phyloP scores from a whole-genome alignment of 2,888 invertebrate species.

The Hyalella azteca region DNA sequence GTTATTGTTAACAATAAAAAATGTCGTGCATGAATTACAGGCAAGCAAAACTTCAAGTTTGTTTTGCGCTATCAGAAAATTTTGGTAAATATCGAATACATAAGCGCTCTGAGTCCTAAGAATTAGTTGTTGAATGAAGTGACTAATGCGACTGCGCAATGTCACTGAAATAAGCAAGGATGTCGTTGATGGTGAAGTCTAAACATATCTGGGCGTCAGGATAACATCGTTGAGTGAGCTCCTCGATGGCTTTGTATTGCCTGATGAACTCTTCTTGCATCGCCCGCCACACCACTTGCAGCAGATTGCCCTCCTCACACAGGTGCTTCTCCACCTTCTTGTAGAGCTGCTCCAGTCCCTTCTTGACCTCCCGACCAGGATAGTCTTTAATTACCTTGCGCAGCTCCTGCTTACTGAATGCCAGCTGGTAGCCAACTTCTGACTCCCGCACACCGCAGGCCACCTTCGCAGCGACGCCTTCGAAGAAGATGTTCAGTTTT shows the following conservation, averaged over 20 bases:
- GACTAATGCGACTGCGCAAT: constrained; percentile 91
- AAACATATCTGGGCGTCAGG: constrained; percentile 91
- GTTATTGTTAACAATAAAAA: too few relatives aligned
- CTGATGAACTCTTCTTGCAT: constrained; percentile 99
- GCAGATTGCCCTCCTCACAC: constrained; percentile 89
- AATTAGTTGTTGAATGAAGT: too few relatives aligned
- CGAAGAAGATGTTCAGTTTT: constrained; percentile 92
- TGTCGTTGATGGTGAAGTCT: constrained; percentile 94
- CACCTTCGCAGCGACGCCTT: constrained; percentile 92
- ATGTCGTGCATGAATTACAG: too few relatives aligned
- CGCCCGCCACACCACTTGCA: constrained; percentile 98
- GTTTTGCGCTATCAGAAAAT: too few relatives aligned
- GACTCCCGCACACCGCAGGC: constrained; percentile 93
- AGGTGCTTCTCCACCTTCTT: constrained; percentile 97
- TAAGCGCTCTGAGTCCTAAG: too few relatives aligned
- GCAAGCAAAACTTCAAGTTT: too few relatives aligned
- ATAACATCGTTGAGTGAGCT: constrained; percentile 92
- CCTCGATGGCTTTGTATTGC: constrained; percentile 92
- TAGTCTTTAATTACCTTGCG: constrained; percentile 85
- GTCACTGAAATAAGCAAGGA: constrained; percentile 95
- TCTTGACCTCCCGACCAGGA: constrained; percentile 90
- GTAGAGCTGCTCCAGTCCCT: constrained; percentile 88
- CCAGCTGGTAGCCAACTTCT: constrained; percentile 97
- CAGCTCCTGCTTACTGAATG: constrained; percentile 95
- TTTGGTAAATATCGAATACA: too few relatives aligned